A percentile compares a stretch with the other conserved stretches of the same genome.
Evolutionary conservation across 2,888 invertebrate species (phyloP).

Genomic region (Pterostichus madidus): DNA sequence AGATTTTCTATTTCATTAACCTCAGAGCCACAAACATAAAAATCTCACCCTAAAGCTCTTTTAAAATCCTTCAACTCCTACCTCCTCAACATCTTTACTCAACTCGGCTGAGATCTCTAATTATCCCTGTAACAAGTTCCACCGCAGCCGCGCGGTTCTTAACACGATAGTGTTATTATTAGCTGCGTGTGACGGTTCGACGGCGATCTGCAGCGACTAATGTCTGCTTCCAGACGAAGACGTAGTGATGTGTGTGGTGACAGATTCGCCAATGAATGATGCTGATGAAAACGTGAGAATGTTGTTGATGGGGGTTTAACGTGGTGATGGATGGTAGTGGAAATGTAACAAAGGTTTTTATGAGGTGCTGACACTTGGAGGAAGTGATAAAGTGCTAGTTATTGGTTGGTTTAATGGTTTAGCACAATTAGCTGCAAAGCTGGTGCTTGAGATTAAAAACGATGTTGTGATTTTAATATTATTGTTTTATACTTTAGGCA

Average conservation of each 20-base stretch:
- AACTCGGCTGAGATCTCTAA: not conserved
- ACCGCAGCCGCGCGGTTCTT: not conserved
- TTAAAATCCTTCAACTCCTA: too few species aligned
- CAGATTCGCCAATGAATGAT: slow-evolving; percentile 25
- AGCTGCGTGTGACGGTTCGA: slow-evolving; percentile 14
- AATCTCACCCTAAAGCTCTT: too few species aligned
- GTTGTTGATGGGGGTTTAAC: slow-evolving; percentile 16
- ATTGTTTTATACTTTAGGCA: too few species aligned
- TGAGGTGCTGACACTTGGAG: too few species aligned
- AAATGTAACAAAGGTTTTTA: not conserved
- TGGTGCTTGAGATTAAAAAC: too few species aligned
- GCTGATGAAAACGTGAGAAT: slow-evolving; percentile 30
- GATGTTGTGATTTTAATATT: too few species aligned
- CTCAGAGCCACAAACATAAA: too few species aligned
- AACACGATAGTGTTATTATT: slow-evolving; percentile 29
- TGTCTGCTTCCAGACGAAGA: too few species aligned
- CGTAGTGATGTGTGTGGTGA: slow-evolving; percentile 29
- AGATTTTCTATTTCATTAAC: too few species aligned
- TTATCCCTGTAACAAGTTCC: slow-evolving; percentile 15
- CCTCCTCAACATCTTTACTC: not conserved
- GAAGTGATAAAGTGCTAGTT: too few species aligned
- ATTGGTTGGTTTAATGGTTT: too few species aligned
- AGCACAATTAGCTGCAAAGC: too few species aligned
- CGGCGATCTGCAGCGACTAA: slow-evolving; percentile 7
- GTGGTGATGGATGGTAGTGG: slow-evolving; percentile 3